Evolutionary conservation across 2,888 invertebrate genomes (phyloP).

Genomic region (Mechanitis messenoides): DNA sequence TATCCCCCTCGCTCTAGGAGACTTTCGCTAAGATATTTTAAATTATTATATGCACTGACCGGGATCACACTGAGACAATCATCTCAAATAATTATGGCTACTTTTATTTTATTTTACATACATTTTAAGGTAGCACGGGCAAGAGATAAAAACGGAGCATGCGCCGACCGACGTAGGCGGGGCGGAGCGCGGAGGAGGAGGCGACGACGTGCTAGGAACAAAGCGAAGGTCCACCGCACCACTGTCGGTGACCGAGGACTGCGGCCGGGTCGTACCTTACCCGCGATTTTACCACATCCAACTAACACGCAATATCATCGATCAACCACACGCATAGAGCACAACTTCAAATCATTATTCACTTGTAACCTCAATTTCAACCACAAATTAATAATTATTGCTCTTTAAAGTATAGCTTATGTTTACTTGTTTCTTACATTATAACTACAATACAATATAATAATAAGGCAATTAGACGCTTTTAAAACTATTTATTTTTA

Average conservation of each 20-base stretch:
- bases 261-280: conserved; percentile 38
- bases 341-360: conserved; percentile 42
- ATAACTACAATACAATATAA: no score
- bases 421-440: no score
- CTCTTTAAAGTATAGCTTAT: not conserved
- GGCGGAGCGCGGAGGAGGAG: conserved; percentile 50
- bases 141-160: conserved; percentile 45
- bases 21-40: conserved; percentile 37
- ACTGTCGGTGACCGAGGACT: conserved; percentile 42
- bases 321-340: conserved; percentile 59
- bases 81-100: not conserved
- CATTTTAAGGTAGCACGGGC: not conserved
- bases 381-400: not conserved
- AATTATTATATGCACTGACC: conserved; percentile 30
- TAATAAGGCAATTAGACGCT: no score
- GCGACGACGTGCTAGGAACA: conserved; percentile 45
- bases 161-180: conserved; percentile 63
- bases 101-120: not conserved
- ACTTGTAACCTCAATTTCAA: conserved; percentile 38
- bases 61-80: not conserved
- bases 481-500: no score
- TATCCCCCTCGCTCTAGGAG: conserved; percentile 34
- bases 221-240: conserved; percentile 58
- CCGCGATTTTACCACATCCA: conserved; percentile 47
- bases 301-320: conserved; percentile 60